Evolutionary conservation across 2,113 vertebrate genomes (phyloP).

Genomic region (Lutjanus erythropterus): DNA sequence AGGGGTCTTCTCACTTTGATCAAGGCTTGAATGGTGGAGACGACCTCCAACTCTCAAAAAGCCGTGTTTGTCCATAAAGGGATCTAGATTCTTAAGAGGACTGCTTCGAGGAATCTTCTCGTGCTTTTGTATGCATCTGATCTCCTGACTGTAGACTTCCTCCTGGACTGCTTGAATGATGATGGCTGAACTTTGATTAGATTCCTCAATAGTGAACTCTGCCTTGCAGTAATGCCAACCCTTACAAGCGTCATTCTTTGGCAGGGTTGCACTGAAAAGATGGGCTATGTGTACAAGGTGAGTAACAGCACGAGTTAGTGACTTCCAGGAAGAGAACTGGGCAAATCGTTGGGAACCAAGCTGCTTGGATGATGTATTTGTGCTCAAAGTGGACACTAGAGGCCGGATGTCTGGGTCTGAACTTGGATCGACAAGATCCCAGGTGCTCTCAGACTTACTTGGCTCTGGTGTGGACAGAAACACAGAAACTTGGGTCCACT

Average conservation of each 20-base stretch:
- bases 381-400: constrained; percentile 30
- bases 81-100: constrained; percentile 26
- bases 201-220: neutral
- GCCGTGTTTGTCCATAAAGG: neutral
- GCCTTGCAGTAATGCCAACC: constrained; percentile 46
- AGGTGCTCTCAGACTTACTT: neutral
- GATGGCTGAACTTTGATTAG: neutral
- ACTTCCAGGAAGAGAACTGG: constrained; percentile 42
- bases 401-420: constrained; percentile 17
- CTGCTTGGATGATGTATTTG: neutral
- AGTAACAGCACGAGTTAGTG: constrained; percentile 9
- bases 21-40: neutral
- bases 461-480: neutral
- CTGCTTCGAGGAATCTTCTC: constrained; percentile 21
- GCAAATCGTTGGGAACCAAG: constrained; percentile 18
- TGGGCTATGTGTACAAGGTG: constrained; percentile 21
- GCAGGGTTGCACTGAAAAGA: neutral
- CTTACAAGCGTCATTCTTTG: neutral
- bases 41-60: constrained; percentile 20
- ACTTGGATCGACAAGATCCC: constrained; percentile 23
- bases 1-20: constrained; percentile 1
- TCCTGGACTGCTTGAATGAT: constrained; percentile 26
- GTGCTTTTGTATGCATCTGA: neutral
- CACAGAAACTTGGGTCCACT: neutral
- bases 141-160: constrained; percentile 24